Conservation (phyloP, 2,888 invertebrate species). For the Invenusta paracnida region DNA sequence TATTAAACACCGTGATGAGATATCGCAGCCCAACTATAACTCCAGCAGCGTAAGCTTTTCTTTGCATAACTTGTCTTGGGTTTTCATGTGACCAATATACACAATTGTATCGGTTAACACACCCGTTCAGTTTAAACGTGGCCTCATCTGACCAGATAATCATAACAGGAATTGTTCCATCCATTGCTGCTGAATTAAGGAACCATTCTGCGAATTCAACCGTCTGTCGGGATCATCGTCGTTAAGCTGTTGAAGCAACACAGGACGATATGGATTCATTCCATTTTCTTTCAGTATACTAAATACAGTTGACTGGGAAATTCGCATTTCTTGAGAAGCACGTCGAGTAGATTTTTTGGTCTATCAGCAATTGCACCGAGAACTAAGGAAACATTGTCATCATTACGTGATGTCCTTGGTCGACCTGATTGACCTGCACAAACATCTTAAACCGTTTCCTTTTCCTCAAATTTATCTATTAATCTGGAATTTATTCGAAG, state of each 20-base stretch:
- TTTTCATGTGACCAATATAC: too few species aligned
- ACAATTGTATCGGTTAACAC: too few species aligned
- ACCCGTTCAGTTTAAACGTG: not conserved
- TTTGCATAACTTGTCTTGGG: too few species aligned
- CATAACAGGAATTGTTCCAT: constrained; percentile 8
- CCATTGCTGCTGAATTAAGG: constrained; percentile 5
- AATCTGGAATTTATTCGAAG: not conserved
- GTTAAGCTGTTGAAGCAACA: not conserved
- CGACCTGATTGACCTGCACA: constrained; percentile 4
- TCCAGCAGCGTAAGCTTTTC: too few species aligned
- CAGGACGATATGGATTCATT: constrained; percentile 6
- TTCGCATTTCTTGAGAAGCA: constrained; percentile 15
- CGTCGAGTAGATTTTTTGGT: constrained; percentile 8
- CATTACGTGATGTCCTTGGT: constrained; percentile 9
- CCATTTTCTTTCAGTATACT: not conserved
- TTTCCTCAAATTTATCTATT: constrained; percentile 25
- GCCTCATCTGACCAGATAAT: constrained; percentile 5
- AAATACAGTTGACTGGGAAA: constrained; percentile 8
- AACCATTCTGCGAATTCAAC: constrained; percentile 29
- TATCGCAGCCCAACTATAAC: too few species aligned
- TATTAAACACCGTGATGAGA: too few species aligned
- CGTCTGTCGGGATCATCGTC: constrained; percentile 25
- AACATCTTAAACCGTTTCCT: constrained; percentile 9
- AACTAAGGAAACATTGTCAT: constrained; percentile 20
- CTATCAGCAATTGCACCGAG: not conserved